A percentile compares a stretch with the other conserved stretches of the same genome.
These are phyloP conservation scores for Lordiphosa clarofinis DNA, from an alignment of 1,140 invertebrate species.

Conservation along the genomic window DNA sequence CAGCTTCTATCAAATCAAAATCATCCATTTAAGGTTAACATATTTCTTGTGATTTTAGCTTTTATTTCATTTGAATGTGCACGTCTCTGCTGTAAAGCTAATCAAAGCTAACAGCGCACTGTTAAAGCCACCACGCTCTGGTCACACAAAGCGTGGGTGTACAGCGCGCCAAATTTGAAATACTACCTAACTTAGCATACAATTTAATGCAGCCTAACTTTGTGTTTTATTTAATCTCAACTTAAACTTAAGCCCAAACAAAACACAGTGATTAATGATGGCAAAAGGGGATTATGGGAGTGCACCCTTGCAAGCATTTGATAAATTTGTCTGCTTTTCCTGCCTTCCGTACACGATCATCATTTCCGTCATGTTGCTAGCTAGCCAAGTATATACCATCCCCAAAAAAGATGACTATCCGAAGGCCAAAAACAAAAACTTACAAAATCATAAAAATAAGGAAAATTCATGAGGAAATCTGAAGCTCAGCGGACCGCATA, in stretches of 20 bases:
- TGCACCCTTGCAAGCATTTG: constrained; percentile 39
- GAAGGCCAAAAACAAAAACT: constrained; percentile 64
- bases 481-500: constrained; percentile 65
- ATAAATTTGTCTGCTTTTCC: constrained; percentile 76
- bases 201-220: constrained; percentile 13
- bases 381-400: constrained; percentile 38
- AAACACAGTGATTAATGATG: constrained; percentile 51
- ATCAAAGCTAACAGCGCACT: neutral
- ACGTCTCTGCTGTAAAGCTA: neutral
- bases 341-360: constrained; percentile 57
- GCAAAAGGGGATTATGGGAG: constrained; percentile 6
- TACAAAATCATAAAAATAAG: constrained; percentile 72
- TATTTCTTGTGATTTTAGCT: no score
- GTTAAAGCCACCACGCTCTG: constrained; percentile 2
- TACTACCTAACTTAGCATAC: neutral
- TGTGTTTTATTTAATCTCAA: neutral
- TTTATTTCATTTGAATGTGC: no score
- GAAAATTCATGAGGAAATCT: constrained; percentile 69
- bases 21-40: no score
- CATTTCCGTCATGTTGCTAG: constrained; percentile 54
- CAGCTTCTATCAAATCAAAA: no score
- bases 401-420: constrained; percentile 36
- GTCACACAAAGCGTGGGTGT: constrained; percentile 11
- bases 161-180: constrained; percentile 40
- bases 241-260: constrained; percentile 4